Base-by-base conservation (phyloP, 2,888 invertebrate genomes). In the Mesorhabditis belari region DNA sequence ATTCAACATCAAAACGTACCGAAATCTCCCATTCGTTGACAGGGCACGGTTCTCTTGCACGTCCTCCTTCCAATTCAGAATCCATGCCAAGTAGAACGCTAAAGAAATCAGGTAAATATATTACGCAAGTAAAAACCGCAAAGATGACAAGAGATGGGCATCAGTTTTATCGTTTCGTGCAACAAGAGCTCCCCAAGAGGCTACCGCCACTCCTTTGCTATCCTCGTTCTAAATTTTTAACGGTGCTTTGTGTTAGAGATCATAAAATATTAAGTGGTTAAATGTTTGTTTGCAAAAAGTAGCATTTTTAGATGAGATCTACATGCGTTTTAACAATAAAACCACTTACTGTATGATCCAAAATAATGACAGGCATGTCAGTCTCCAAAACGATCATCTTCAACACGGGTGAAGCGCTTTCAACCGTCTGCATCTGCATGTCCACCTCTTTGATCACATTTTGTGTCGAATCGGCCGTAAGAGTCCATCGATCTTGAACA, bases 101-200 rank as follows among this genome's bases (percentile, higher is more conserved):
- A 52, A 3, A n/a, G 51, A 24, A n/a, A 44, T 44, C 25, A 54
- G 23, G 17, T 12, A 25, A 54, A 2, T 17, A 27, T 25, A 25
- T 23, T 17, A 54, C 12, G 55, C n/a, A n/a, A n/a, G n/a, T n/a
- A n/a, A n/a, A n/a, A n/a, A 64, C 64, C 70, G 62, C 24, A 67
- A 55, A 3, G 71, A 60, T 4, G 67, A 64, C 23, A 71, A 54
- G 6, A 67, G 60, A 27, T 61, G 64, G 6, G 60, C 53, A 17
- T 67, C 67, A 0, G 71, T 67, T 3, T 57, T 24, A 21, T 65
- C 69, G 51, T 63, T 67, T 49, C 69, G 63, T 5, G 71, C 44
- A 25, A 73, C 60, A 23, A 77, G 64, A 19, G 77, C 76, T 51
- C 78, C 78, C 78, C 78, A 78, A 2, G 75, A 67, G 3, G 78